Evolutionary conservation across 2,888 invertebrate genomes (phyloP).

Genomic region (Sphecodes monilicornis): DNA sequence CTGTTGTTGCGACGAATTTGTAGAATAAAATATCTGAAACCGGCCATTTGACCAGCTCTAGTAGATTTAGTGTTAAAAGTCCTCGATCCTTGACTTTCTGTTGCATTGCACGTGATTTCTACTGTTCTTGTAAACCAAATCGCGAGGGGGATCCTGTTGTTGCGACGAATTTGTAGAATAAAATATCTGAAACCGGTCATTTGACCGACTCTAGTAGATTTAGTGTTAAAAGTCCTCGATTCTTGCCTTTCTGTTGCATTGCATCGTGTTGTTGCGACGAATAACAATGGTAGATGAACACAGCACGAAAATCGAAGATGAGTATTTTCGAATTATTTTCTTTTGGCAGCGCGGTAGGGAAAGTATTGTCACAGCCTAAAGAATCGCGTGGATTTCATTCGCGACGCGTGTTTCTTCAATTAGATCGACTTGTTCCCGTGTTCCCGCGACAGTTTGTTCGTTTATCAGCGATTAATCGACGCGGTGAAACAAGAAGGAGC

Average conservation of each 20-base stretch:
- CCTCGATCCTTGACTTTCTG: not conserved
- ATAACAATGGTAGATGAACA: not conserved
- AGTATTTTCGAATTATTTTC: not conserved
- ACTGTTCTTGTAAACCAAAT: not conserved
- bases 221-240: no score
- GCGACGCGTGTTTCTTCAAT: not conserved
- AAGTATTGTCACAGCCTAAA: not conserved
- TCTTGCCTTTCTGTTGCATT: not conserved
- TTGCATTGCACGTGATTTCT: not conserved
- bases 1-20: no score
- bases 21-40: no score
- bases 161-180: no score
- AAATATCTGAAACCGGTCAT: no score
- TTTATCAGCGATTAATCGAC: constrained; percentile 14
- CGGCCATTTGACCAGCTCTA: no score
- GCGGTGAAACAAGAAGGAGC: constrained; percentile 13
- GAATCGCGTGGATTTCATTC: not conserved
- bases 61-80: no score
- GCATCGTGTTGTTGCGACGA: not conserved
- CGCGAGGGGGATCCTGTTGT: not conserved
- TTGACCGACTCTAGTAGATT: no score
- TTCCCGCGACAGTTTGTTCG: not conserved
- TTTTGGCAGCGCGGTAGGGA: no score
- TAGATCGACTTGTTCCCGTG: not conserved
- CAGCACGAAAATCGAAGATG: not conserved